Evolutionary conservation across 2,113 vertebrate species (phyloP).

Genomic region (Axis porcinus): DNA sequence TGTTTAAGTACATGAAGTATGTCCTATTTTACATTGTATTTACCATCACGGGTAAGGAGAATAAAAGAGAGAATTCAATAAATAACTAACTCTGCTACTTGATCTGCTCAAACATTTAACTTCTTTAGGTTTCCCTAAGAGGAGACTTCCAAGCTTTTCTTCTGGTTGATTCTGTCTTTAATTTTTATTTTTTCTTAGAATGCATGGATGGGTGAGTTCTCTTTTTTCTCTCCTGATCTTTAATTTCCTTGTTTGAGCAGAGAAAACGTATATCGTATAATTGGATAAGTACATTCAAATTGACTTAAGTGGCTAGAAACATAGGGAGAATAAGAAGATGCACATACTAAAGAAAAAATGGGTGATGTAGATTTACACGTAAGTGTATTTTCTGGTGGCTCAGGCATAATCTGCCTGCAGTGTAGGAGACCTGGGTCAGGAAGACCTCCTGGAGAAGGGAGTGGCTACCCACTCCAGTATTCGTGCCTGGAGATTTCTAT

Average conservation of each 20-base stretch:
- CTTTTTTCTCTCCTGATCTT: neutral
- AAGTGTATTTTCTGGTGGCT: neutral
- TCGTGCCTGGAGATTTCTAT: neutral
- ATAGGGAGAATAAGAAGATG: neutral
- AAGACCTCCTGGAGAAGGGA: neutral
- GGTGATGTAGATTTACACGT: neutral
- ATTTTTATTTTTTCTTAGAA: neutral
- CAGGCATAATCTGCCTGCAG: neutral
- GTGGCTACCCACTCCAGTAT: neutral
- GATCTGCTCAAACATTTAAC: neutral
- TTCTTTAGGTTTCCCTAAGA: neutral
- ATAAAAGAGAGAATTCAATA: neutral
- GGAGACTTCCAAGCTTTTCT: neutral
- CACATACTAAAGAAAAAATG: neutral
- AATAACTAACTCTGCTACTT: neutral
- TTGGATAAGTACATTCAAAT: neutral
- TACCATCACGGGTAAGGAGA: neutral
- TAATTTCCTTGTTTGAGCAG: neutral
- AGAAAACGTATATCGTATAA: neutral
- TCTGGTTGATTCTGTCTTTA: neutral
- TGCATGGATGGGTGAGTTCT: neutral
- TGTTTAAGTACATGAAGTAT: neutral
- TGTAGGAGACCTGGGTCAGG: neutral
- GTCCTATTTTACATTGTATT: neutral
- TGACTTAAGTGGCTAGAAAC: neutral